Percentiles rank a stretch among this genome's conserved stretches.
Evolutionary conservation across 2,888 invertebrate genomes (phyloP).

Genomic region (Lasioglossum figueresi): DNA sequence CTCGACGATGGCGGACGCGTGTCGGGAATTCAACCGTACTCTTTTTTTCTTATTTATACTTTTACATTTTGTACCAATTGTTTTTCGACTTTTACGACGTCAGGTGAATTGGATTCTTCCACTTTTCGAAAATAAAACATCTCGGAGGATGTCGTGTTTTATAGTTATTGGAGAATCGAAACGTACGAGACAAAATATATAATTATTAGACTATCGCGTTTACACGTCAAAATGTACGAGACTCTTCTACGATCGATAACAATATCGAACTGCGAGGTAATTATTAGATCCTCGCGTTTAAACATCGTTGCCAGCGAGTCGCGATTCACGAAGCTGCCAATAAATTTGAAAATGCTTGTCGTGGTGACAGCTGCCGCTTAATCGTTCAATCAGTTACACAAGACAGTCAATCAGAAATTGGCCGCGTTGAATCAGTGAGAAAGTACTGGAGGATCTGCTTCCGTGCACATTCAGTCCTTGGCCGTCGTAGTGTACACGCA

Average conservation of each 20-base stretch:
- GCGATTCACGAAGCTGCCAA: not conserved
- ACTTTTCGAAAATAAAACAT: not conserved
- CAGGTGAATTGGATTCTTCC: not conserved
- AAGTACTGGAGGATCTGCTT: conserved; percentile 81
- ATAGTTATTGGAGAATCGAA: too few relatives aligned
- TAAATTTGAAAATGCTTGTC: not conserved
- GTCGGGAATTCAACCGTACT: not conserved
- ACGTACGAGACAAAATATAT: too few relatives aligned
- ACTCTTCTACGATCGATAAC: too few relatives aligned
- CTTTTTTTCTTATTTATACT: not conserved
- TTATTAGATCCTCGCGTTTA: not conserved
- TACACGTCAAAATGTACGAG: too few relatives aligned
- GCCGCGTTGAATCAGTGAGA: conserved; percentile 72
- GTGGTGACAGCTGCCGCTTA: not conserved
- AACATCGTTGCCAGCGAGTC: not conserved
- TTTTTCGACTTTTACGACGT: not conserved
- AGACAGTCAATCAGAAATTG: conserved; percentile 29
- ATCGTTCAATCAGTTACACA: conserved; percentile 27
- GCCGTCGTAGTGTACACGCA: conserved; percentile 70
- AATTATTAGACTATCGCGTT: too few relatives aligned
- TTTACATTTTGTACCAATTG: not conserved
- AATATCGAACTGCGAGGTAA: not conserved
- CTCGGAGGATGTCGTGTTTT: not conserved
- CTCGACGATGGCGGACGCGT: conserved; percentile 4
- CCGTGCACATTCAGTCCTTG: conserved; percentile 82